These are phyloP conservation scores for Parasteatoda tepidariorum DNA, from an alignment of 1,140 invertebrate species.

Conservation along the genomic window DNA sequence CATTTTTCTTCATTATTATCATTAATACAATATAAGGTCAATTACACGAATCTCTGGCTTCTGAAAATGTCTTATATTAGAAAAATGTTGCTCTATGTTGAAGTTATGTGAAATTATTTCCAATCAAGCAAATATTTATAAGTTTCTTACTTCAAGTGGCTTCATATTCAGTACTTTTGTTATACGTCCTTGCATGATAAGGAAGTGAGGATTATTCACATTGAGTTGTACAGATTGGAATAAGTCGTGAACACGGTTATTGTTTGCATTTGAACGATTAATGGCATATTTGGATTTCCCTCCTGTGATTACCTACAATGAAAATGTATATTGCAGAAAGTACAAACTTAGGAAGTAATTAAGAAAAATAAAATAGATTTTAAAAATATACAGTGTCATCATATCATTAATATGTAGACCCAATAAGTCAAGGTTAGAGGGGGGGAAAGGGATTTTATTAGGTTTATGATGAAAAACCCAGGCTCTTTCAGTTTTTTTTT, in stretches of 20 bases:
- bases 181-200: conserved; percentile 99
- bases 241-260: conserved; percentile 91
- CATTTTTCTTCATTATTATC: no score
- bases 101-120: not conserved
- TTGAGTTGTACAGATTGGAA: conserved; percentile 97
- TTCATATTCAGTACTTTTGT: conserved; percentile 99
- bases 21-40: no score
- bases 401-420: no score
- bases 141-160: conserved; percentile 88
- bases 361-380: no score
- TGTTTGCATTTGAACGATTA: conserved; percentile 91
- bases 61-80: no score
- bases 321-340: not conserved
- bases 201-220: conserved; percentile 99
- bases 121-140: not conserved
- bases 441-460: no score
- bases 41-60: no score
- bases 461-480: no score
- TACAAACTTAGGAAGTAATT: no score
- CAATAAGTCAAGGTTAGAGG: no score
- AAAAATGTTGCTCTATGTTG: not conserved
- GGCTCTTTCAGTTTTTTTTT: no score
- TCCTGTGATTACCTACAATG: conserved; percentile 67
- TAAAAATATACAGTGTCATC: no score
- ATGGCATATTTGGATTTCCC: conserved; percentile 91